Evolutionary conservation across 1,140 invertebrate species (phyloP), one percentile per base, ranked within the genome.

Genomic region (Cydia strobilella): DNA sequence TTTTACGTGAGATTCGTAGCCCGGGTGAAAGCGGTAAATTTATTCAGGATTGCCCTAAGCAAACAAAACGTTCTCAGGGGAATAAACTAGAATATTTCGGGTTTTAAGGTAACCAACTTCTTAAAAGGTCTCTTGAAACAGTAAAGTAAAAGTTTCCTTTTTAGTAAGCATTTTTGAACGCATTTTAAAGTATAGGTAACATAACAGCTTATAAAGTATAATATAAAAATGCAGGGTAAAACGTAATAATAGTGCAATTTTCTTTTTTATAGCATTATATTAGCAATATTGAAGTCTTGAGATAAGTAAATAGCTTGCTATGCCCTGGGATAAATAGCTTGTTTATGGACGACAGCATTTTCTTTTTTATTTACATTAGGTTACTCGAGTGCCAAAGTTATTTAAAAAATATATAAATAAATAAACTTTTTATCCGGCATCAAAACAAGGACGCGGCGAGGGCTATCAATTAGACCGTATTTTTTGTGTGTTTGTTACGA

Each of bases 41-140:
- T 69, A 69, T 69, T 69, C 65, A 69, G 65, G 65, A 69, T 69
- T 69, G 2, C 63, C 35, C 35, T 69, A 69, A 69, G 31, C 31
- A 69, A 69, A 69, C 65, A 69, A 69, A 69, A 69, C 31, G 35
- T 31, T 42, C 65, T 18, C 65, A 39, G n/a, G 65, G 65, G 65
- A 69, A 39, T 69, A 69, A 69, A 12, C 15, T 2, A 69, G 18
- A 69, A 69, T 69, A 69, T 39, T 69, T 69, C n/a, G 27, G 65
- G 31, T 39, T 69, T 69, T 39, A 6, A 31, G 31, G 5, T 31
- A 69, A 18, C n/a, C 65, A 42, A 69, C 27, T 39, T 69, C 35
- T 69, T 39, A 39, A 35, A 39, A 39, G 18, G 65, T 69, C n/a
- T 69, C 65, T 23, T 42, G 65, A 42, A 69, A 69, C 20, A 59